Percentiles rank a stretch among this genome's conserved stretches.
These are phyloP conservation scores for Metallyticus violacea DNA, from an alignment of 2,888 invertebrate genomes.

Conservation along the genomic window DNA sequence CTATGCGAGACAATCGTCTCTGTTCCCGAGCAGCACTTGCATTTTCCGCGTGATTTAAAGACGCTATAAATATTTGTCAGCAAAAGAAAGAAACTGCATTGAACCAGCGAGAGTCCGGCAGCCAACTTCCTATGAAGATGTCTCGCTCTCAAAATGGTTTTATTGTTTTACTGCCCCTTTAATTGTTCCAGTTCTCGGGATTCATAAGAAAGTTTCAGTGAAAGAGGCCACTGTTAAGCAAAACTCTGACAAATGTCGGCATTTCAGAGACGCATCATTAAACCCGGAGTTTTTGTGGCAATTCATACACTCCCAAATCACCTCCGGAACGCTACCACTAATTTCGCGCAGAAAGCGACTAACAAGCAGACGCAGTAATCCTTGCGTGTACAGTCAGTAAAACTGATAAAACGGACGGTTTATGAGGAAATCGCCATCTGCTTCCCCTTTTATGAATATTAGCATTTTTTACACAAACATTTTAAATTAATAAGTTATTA, in stretches of 20 bases:
- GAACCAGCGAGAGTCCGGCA: not conserved
- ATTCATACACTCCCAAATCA: not conserved
- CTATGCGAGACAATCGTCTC: not conserved
- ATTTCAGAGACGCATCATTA: not conserved
- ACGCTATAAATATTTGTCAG: not conserved
- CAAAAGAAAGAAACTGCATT: not conserved
- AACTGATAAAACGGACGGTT: no score
- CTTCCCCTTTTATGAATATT: no score
- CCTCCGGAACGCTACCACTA: not conserved
- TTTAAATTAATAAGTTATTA: no score
- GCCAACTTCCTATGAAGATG: not conserved
- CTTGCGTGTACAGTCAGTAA: no score
- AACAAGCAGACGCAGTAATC: no score
- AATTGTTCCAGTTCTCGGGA: not conserved
- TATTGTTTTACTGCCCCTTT: not conserved
- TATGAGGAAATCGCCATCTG: no score
- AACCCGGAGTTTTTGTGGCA: not conserved
- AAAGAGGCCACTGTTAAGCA: not conserved
- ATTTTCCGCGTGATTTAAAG: not conserved
- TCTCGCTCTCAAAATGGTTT: not conserved
- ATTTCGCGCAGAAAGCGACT: not conserved
- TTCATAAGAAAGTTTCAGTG: no score
- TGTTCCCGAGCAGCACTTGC: not conserved
- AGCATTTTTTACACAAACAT: no score
- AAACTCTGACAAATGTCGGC: not conserved